phyloP scores from a whole-genome alignment of 2,113 vertebrate genomes.

The Scomber scombrus region DNA sequence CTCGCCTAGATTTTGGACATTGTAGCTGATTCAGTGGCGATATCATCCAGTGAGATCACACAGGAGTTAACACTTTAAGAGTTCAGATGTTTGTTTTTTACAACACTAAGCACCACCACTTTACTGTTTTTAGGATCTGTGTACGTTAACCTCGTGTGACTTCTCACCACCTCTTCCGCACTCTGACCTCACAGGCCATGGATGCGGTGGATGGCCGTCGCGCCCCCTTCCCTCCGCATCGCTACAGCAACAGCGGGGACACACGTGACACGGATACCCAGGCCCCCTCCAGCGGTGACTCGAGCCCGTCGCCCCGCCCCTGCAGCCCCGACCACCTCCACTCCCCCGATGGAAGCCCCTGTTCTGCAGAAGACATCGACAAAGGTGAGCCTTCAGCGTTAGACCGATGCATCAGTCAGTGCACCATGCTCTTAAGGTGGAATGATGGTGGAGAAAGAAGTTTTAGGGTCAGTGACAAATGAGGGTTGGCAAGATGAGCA shows the following conservation, averaged over 20 bases:
- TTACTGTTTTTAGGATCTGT: constrained; percentile 8
- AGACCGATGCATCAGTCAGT: too few species aligned
- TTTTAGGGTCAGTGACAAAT: too few species aligned
- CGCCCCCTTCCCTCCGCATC: constrained; percentile 91
- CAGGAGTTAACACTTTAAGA: neutral
- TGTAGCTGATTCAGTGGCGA: neutral
- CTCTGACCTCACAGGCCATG: constrained; percentile 84
- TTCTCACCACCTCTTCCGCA: constrained; percentile 17
- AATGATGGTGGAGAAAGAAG: too few species aligned
- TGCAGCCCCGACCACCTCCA: constrained; percentile 89
- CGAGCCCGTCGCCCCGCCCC: constrained; percentile 91
- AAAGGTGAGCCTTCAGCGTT: constrained; percentile 87
- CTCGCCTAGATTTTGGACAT: constrained; percentile 4
- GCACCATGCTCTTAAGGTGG: too few species aligned
- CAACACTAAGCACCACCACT: neutral
- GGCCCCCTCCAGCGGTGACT: constrained; percentile 91
- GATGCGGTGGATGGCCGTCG: constrained; percentile 93
- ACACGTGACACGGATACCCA: constrained; percentile 94
- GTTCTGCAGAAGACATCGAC: constrained; percentile 92
- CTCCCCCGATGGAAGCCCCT: constrained; percentile 93
- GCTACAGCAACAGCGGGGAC: constrained; percentile 85
- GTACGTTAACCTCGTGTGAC: neutral
- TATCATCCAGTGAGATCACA: neutral
- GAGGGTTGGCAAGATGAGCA: too few species aligned
- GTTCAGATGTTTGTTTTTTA: neutral